Base-by-base conservation (phyloP, 2,888 invertebrate species). In the Tachina grossa region DNA sequence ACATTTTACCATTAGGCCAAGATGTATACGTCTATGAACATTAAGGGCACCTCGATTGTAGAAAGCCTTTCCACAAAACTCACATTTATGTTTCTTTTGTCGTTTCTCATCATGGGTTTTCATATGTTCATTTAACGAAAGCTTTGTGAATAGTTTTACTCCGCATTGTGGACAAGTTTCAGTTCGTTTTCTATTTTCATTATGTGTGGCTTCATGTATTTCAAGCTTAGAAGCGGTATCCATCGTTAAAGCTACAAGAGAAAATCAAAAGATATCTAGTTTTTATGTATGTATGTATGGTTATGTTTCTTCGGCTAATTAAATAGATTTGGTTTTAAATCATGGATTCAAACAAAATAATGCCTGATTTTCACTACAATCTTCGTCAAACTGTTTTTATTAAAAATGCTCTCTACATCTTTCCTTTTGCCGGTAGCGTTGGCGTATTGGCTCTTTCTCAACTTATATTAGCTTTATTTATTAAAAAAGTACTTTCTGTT, bases 81-180 rank as follows among this genome's bases (percentile, higher is more conserved):
- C 57, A 19, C 88, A 88, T 53, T 87, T 86, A 11, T 84, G 82
- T 55, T 57, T 49, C 19, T 65, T 79, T 69, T 79, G 55, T 0
- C 87, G 84, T 51, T 88, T 87, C 13, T 85, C 87, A 19, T 83
- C 83, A 76, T 88, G 88, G 31, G 87, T 87, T 65, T 85, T 72
- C 79, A 85, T 77, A 49, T 88, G 88, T n/a, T 83, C 80, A n/a
- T 85, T 78, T 51, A 88, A 53, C 4, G 51, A 3, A 5, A n/a
- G 11, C 63, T 76, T 76, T 2, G 11, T 77, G 13, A 41, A 85
- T 8, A 76, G 13, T 71, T 80, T 77, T 2, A 81, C 11, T 1
- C 77, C 84, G n/a, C 84, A 85, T 39, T 66, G 45, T 4, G 80
- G 22, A 55, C 84, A 85, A 55, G 61, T 55, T 16, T 59, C 59